A percentile compares a stretch with the other conserved stretches of the same genome.
phyloP scores from a whole-genome alignment of 2,113 vertebrate genomes.

The Eudyptes chrysolophus region DNA sequence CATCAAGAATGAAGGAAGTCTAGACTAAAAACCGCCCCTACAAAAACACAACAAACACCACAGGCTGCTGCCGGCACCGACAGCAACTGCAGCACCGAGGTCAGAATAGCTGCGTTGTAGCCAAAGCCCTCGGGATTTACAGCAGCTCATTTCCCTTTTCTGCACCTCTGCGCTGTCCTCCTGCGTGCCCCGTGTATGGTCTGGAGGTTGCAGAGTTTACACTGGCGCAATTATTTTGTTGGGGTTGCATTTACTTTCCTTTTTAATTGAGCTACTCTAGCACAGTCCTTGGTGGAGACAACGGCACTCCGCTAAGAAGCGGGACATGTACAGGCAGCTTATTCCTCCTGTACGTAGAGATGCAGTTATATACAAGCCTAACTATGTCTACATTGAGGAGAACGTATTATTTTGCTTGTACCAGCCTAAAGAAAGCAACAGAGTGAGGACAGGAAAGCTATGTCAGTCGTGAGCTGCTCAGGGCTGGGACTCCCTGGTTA shows the following conservation, averaged over 20 bases:
- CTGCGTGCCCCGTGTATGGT: accelerated
- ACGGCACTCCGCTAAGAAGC: not conserved
- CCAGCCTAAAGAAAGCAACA: not conserved
- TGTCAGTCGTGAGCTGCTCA: not conserved
- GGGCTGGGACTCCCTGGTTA: not conserved
- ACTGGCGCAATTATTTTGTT: not conserved
- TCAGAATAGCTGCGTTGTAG: accelerated
- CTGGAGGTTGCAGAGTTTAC: not conserved
- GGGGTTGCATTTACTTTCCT: not conserved
- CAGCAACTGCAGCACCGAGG: accelerated
- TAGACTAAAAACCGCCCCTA: not conserved
- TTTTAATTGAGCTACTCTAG: not conserved
- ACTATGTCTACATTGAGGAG: not conserved
- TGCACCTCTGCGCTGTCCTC: not conserved
- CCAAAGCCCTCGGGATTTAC: not conserved
- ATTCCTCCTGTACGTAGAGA: not conserved
- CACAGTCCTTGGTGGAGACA: not conserved
- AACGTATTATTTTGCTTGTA: not conserved
- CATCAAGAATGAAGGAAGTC: not conserved
- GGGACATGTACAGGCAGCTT: not conserved
- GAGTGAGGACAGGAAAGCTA: not conserved
- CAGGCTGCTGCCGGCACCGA: accelerated
- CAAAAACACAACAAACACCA: not conserved
- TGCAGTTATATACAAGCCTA: not conserved
- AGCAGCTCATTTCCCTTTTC: not conserved